phyloP scores from a whole-genome alignment of 2,113 vertebrate species.

The Clarias batrachus region DNA sequence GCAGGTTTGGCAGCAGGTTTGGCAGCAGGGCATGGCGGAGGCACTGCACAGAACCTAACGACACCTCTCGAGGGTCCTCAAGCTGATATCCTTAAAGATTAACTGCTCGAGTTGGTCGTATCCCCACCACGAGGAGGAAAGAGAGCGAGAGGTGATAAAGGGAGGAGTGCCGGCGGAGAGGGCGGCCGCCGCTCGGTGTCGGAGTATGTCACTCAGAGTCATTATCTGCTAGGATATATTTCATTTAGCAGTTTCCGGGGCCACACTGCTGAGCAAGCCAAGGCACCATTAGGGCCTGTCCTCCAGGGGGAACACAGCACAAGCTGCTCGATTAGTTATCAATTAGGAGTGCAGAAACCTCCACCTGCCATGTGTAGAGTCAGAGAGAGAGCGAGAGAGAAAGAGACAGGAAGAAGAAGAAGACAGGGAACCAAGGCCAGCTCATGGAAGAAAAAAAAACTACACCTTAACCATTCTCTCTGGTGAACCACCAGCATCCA shows the following conservation, averaged over 20 bases:
- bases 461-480: not conserved
- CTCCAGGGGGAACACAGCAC: constrained; percentile 73
- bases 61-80: constrained; percentile 70
- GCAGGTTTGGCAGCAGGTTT: constrained; percentile 38
- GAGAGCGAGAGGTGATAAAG: not conserved
- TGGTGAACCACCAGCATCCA: constrained; percentile 69
- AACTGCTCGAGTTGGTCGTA: constrained; percentile 75
- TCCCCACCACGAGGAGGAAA: constrained; percentile 64
- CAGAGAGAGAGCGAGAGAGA: constrained; percentile 30
- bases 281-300: constrained; percentile 59
- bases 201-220: constrained; percentile 60
- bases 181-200: constrained; percentile 45
- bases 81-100: constrained; percentile 76
- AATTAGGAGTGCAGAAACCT: constrained; percentile 76
- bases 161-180: constrained; percentile 46
- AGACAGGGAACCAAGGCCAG: no score
- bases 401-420: not conserved
- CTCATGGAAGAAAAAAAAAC: not conserved
- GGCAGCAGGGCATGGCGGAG: constrained; percentile 61
- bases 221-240: constrained; percentile 68
- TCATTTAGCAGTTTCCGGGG: constrained; percentile 66
- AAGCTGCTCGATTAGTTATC: constrained; percentile 80
- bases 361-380: constrained; percentile 66
- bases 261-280: constrained; percentile 67
- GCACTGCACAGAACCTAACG: constrained; percentile 61